Conservation (phyloP, 2,888 invertebrate species). For the Hofmannophila pseudospretella region DNA sequence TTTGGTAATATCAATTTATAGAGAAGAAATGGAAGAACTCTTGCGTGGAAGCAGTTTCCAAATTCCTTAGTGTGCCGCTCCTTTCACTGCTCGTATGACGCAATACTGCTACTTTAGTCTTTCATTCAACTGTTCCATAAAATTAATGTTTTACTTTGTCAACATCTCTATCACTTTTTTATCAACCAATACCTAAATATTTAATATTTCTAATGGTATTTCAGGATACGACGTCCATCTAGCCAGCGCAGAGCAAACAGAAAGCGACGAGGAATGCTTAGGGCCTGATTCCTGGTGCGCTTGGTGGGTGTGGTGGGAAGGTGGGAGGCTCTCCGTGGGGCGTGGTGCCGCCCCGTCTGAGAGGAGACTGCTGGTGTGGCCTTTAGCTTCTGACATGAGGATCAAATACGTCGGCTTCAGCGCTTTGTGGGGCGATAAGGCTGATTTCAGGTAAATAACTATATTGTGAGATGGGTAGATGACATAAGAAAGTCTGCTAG, state of each 20-base stretch:
- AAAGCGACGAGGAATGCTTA: constrained; percentile 71
- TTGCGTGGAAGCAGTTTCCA: too few relatives aligned
- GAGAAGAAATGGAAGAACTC: too few relatives aligned
- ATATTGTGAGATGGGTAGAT: too few relatives aligned
- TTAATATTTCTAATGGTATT: constrained; percentile 17
- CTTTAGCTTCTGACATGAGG: constrained; percentile 77
- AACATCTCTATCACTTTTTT: too few relatives aligned
- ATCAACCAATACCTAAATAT: too few relatives aligned
- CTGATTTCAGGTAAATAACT: constrained; percentile 77
- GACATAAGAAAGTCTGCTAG: too few relatives aligned
- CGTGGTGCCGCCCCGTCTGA: constrained; percentile 76
- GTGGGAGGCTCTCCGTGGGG: constrained; percentile 76
- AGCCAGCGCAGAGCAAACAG: constrained; percentile 76
- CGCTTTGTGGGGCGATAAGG: constrained; percentile 80
- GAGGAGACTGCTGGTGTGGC: constrained; percentile 78
- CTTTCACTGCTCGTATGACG: too few relatives aligned
- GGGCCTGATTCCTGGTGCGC: constrained; percentile 74
- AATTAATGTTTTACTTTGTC: too few relatives aligned
- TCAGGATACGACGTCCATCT: constrained; percentile 81
- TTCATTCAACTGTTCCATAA: too few relatives aligned
- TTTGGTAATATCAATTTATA: too few relatives aligned
- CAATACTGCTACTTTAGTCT: too few relatives aligned
- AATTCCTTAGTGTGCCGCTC: too few relatives aligned
- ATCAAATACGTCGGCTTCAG: constrained; percentile 81
- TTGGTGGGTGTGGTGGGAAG: constrained; percentile 84